Base-by-base conservation (phyloP, 2,888 invertebrate genomes). In the Agrochola lota region DNA sequence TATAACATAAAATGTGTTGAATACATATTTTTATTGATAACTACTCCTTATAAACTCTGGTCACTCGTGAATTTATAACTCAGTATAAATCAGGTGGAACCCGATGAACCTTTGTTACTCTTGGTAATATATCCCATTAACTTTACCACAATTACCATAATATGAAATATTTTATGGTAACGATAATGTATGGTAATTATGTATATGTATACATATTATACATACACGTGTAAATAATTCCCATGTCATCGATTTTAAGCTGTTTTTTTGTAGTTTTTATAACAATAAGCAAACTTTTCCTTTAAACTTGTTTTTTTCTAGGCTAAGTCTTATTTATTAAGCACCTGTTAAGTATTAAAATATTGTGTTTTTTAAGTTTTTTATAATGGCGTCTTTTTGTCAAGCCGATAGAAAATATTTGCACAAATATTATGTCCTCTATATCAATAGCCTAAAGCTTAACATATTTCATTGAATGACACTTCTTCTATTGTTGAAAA, bases 71-170 rank as follows among this genome's bases (percentile, higher is more conserved):
- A 89, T 83, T 81, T 85, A 86, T 74, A 71, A 82, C 78, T 55
- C n/a, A 26, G 15, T 64, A 78, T 84, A 67, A 85, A 85, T 86
- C 71, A 83, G 68, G 67, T 87, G 83, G 70, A 81, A 80, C 78
- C 83, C 77, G 75, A 71, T 75, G 87, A 88, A 88, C 87, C 87
- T 91, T 90, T 90, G 89, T 90, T 88, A 86, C 87, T 83, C 83
- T 85, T 74, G 74, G 83, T 88, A 87, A 91, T 90, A 87, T 87
- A 87, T 88, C 88, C 81, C 89, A 89, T 89, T 90, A 91, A 91
- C 90, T 90, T 86, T 83, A 87, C 79, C 78, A 82, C 84, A 82
- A 92, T 92, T 91, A 91, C 83, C 90, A 91, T 90, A 91, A 77
- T 87, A 78, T 89, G 79, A 88, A 85, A 90, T 91, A 89, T 92